Evolutionary conservation across 2,888 invertebrate genomes (phyloP).

Genomic region (Troilus luridus): DNA sequence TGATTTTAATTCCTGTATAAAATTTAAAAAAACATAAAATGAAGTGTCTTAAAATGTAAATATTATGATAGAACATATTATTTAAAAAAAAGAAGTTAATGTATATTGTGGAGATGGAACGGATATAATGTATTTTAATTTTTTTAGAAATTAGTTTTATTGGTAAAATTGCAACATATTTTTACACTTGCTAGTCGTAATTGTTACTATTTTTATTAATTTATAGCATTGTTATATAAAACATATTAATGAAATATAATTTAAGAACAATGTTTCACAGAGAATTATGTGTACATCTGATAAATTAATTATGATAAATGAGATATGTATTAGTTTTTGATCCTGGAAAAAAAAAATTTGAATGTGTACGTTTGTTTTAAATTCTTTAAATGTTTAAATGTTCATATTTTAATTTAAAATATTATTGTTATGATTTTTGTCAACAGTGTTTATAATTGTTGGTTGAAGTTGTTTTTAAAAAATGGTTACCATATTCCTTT

Average conservation of each 20-base stretch:
- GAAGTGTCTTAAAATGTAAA: constrained; percentile 36
- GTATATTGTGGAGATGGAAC: constrained; percentile 21
- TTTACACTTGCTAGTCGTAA: constrained; percentile 37
- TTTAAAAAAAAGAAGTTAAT: constrained; percentile 2
- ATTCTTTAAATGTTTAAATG: not conserved
- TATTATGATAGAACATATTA: too few species aligned
- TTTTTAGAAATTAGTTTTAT: not conserved
- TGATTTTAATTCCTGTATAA: constrained; percentile 31
- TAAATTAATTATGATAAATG: not conserved
- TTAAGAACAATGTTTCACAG: not conserved
- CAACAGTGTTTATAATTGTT: not conserved
- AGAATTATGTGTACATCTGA: not conserved
- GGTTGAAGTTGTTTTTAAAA: not conserved
- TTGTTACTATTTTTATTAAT: constrained; percentile 36
- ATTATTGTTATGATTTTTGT: not conserved
- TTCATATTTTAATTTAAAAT: not conserved
- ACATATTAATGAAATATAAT: not conserved
- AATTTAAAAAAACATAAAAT: not conserved
- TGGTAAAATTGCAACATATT: constrained; percentile 3
- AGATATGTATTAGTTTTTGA: not conserved
- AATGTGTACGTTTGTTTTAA: not conserved
- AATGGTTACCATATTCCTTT: not conserved
- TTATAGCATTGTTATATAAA: not conserved
- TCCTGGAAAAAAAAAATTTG: not conserved
- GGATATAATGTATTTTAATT: constrained; percentile 1